A percentile compares a stretch with the other conserved stretches of the same genome.
Conservation (phyloP, 2,888 invertebrate species). For the Amorpha juglandis region DNA sequence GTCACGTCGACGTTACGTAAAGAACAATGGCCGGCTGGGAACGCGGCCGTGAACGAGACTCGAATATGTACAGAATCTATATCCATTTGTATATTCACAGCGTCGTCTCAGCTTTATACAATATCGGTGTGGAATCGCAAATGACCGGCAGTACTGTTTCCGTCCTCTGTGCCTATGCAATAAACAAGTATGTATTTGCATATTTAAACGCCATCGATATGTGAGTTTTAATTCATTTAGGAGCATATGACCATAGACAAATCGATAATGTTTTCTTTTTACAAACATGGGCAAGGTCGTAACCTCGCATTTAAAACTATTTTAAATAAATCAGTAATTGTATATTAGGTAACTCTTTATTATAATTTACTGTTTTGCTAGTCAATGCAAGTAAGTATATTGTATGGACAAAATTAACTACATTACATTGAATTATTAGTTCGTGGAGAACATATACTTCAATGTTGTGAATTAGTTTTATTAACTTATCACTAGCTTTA, state of each 20-base stretch:
- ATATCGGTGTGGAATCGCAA: conserved; percentile 70
- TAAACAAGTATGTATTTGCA: conserved; percentile 69
- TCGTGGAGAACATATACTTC: too few species aligned
- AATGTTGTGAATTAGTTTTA: too few species aligned
- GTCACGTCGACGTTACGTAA: conserved; percentile 73
- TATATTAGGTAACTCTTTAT: neutral
- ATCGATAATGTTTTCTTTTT: conserved; percentile 11
- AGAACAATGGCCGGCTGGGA: conserved; percentile 78
- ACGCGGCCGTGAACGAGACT: conserved; percentile 74
- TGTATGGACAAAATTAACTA: neutral
- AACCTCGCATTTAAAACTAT: neutral
- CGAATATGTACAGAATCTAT: conserved; percentile 55
- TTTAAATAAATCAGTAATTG: neutral
- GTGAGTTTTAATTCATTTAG: conserved; percentile 9
- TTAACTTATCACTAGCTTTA: too few species aligned
- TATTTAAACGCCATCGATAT: conserved; percentile 47
- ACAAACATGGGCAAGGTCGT: conserved; percentile 15
- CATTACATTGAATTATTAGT: too few species aligned
- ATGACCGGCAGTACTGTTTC: conserved; percentile 71
- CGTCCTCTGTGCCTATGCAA: conserved; percentile 54
- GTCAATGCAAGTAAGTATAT: neutral
- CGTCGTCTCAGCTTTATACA: conserved; percentile 67
- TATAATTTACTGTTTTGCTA: neutral
- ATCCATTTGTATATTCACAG: conserved; percentile 68
- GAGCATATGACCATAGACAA: conserved; percentile 5